Evolutionary conservation across 2,113 vertebrate species (phyloP).

Genomic region (Hassar affinis): DNA sequence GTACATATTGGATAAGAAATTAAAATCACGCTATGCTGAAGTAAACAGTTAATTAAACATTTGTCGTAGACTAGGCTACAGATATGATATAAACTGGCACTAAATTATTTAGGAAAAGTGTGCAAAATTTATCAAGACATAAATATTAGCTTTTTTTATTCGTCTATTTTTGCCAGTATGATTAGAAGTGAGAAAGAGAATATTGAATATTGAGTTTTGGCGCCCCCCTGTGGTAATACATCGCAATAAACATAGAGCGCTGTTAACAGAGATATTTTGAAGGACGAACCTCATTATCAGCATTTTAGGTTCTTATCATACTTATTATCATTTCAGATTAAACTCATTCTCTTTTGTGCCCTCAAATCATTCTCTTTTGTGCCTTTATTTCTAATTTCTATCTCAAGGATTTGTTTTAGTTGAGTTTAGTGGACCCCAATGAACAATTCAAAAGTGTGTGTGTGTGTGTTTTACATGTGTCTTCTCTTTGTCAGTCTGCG

Average conservation of each 20-base stretch:
- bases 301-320: background rate
- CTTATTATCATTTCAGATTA: background rate
- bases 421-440: too few relatives aligned
- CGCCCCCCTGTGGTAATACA: background rate
- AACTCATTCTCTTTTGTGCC: too few relatives aligned
- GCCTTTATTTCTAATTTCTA: background rate
- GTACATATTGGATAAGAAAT: background rate
- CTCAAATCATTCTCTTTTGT: too few relatives aligned
- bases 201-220: background rate
- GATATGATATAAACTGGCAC: background rate
- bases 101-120: background rate
- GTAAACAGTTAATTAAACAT: background rate
- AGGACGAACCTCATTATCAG: background rate
- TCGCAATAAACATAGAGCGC: background rate
- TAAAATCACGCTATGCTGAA: background rate
- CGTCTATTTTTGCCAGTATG: background rate
- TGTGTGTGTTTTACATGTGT: background rate
- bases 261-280: background rate
- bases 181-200: background rate
- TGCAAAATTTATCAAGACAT: background rate
- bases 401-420: background rate
- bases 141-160: background rate
- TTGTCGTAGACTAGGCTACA: background rate
- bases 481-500: background rate
- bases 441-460: background rate